phyloP scores from a whole-genome alignment of 2,888 invertebrate genomes.

The Pedicia rivosa region DNA sequence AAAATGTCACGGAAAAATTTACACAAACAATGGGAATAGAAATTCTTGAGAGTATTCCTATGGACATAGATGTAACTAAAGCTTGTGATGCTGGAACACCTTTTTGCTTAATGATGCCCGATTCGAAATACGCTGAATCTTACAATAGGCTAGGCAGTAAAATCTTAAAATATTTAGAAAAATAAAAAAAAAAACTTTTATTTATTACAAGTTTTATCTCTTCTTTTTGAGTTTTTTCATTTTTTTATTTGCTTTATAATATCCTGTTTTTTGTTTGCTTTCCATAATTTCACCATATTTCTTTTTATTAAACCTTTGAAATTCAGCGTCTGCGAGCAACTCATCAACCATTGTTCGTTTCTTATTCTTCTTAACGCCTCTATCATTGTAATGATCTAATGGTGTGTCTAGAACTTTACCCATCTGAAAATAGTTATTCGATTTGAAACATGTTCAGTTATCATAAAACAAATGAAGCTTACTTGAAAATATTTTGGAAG shows the following conservation, averaged over 20 bases:
- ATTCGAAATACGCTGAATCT: constrained; percentile 21
- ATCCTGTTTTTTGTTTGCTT: constrained; percentile 49
- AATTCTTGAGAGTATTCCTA: constrained; percentile 42
- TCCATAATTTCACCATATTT: constrained; percentile 64
- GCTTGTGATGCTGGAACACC: constrained; percentile 27
- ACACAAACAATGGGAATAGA: constrained; percentile 47
- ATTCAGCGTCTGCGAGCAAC: constrained; percentile 73
- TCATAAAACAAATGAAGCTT: constrained; percentile 14
- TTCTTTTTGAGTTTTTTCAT: constrained; percentile 40
- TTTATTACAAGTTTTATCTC: constrained; percentile 14
- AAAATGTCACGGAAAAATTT: constrained; percentile 42
- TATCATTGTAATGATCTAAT: constrained; percentile 70
- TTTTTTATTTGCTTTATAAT: constrained; percentile 57
- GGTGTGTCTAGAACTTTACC: constrained; percentile 72
- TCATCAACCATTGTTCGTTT: constrained; percentile 89
- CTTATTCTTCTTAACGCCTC: constrained; percentile 70
- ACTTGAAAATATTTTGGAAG: constrained; percentile 91
- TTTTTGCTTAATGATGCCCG: constrained; percentile 20
- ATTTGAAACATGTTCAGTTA: constrained; percentile 6
- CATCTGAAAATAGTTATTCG: constrained; percentile 33
- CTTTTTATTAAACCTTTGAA: constrained; percentile 63
- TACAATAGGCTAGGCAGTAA: constrained; percentile 16
- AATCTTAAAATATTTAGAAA: constrained; percentile 13
- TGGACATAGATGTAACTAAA: constrained; percentile 23
- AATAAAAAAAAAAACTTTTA: constrained; percentile 1